phyloP scores from a whole-genome alignment of 2,113 vertebrate genomes.

The Notarius quadriscutis region DNA sequence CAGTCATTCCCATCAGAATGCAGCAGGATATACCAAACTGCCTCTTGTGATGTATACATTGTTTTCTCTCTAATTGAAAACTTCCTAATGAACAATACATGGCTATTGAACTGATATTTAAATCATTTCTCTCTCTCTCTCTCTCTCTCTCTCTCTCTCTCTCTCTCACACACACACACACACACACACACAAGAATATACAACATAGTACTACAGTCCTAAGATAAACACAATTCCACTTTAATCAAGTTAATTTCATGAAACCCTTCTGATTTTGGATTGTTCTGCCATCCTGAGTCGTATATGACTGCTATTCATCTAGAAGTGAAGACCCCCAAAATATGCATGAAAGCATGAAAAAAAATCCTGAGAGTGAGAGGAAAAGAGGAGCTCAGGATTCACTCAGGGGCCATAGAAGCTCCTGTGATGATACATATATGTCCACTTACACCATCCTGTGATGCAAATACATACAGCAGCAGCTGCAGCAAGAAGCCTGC shows the following conservation, averaged over 20 bases:
- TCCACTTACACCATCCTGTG: background rate
- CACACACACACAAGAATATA: background rate
- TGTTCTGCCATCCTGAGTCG: background rate
- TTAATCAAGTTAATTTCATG: background rate
- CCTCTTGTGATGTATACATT: slow-evolving; percentile 37
- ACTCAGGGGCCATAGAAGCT: background rate
- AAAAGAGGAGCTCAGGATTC: background rate
- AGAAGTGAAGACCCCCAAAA: background rate
- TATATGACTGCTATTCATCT: background rate
- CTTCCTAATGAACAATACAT: slow-evolving; percentile 24
- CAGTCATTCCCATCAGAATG: slow-evolving; percentile 54
- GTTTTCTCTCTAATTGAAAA: slow-evolving; percentile 36
- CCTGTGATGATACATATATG: background rate
- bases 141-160: background rate
- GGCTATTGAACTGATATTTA: slow-evolving; percentile 20
- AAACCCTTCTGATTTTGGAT: background rate
- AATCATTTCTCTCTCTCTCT: background rate
- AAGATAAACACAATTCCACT: background rate
- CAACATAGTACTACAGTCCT: background rate
- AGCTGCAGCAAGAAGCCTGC: background rate
- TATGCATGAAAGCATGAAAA: background rate
- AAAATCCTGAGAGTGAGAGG: background rate
- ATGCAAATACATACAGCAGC: background rate
- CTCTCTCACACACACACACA: background rate
- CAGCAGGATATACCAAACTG: slow-evolving; percentile 43